Evolutionary conservation across 2,888 invertebrate genomes (phyloP), one percentile per base, ranked within the genome.

Genomic region (Sialis fuliginosa): DNA sequence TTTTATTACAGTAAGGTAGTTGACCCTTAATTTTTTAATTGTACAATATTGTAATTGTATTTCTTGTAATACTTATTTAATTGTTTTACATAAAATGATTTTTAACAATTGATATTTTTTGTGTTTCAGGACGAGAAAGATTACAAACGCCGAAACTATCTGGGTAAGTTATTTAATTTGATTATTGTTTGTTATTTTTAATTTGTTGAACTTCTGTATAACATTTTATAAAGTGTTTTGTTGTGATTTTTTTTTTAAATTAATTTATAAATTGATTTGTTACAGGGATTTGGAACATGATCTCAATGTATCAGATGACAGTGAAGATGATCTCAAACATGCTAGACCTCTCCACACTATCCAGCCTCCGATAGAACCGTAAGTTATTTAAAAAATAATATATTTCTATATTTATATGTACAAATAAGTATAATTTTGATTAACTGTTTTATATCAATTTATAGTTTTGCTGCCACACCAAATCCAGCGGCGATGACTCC

Each of bases 271-370:
- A 34, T 44, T 55, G 55, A 56, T 53, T 47, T 54, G 53, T 67
- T 67, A n/a, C 64, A 73, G 74, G 46, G 69, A 71, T 56, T 62
- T 78, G 53, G 67, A 70, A 55, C 77, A 77, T 61, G 85, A 86
- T 66, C 70, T 86, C 54, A 77, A 77, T 50, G 64, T 86, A 49
- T 84, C 86, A 12, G 86, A 72, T 52, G 70, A 85, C 62, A 86
- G 85, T 58, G 86, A 87, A 55, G 85, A 86, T 58, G 84, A 85
- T 48, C 62, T 63, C 32, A 63, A 64, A 48, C 65, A 47, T 42
- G 32, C 42, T 41, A 47, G 42, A 37, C 31, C 47, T 22, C 57
- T 58, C 42, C 61, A 62, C 48, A 57, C 60, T 43, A 58, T 67
- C 55, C 62, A 67, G 53, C 60, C 62, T 41, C 45, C 53, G 49